Evolutionary conservation across 2,888 invertebrate species (phyloP), one percentile per base, ranked within the genome.

Genomic region (Quadroppia sp.): DNA sequence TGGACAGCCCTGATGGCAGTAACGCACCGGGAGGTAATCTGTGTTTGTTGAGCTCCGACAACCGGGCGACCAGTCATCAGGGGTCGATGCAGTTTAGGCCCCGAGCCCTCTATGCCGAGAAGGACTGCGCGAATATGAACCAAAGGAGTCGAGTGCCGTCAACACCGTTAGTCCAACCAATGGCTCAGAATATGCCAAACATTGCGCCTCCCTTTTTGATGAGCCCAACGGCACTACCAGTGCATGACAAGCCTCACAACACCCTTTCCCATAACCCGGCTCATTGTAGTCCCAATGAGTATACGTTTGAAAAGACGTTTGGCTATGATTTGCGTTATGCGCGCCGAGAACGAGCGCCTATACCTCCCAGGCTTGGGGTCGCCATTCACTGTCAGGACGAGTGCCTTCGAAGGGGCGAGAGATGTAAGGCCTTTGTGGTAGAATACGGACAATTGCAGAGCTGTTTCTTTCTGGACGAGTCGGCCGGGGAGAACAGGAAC

Each of bases 31-130:
- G 75, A 36, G 76, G 76, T 40, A 76, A 77, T 6, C 81, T 83
- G 76, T 92, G 91, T 79, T 85, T 88, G 76, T 83, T 93, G 64
- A 91, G 92, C 82, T 89, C 90, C 75, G 91, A 92, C 82, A 91
- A 92, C 81, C 72, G 79, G 17, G 77, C 76, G n/a, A 78, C 77
- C 0, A 78, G 77, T 25, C 78, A 77, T 36, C 73, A 74, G 11
- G 77, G 76, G 28, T 77, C 78, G 13, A 75, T 79, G 50, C 91
- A 92, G 74, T 89, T 90, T 1, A 77, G 77, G 23, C 75, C 78
- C 6, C 73, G 78, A 70, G 88, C 88, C 11, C 85, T 87, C 48
- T 94, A 92, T 81, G 89, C 89, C 80, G 88, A 93, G 79, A 87
- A 89, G 78, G 91, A 78, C 53, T 79, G 79, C 32, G 48, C 42